A percentile compares a stretch with the other conserved stretches of the same genome.
These are phyloP conservation scores for Nephrotoma guestfalica DNA, from an alignment of 2,888 invertebrate genomes.

Conservation along the genomic window DNA sequence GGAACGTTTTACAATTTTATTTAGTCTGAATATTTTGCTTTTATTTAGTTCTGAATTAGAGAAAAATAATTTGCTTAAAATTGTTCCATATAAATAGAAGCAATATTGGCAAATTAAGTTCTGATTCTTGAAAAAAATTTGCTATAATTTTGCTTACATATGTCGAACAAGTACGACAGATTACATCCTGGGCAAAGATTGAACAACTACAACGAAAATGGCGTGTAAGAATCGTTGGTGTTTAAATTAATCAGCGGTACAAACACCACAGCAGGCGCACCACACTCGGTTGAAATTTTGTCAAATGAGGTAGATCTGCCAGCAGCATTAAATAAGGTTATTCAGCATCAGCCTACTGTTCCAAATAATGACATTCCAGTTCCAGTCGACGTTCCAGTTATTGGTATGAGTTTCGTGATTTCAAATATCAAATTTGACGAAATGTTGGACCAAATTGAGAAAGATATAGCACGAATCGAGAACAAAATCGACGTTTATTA, in stretches of 20 bases:
- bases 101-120: too few relatives aligned
- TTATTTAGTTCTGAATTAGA: too few relatives aligned
- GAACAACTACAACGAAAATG: neutral
- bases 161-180: too few relatives aligned
- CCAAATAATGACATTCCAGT: neutral
- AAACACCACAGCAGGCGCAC: neutral
- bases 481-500: neutral
- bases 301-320: neutral
- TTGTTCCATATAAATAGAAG: too few relatives aligned
- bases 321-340: neutral
- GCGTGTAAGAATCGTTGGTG: neutral
- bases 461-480: neutral
- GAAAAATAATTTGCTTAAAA: too few relatives aligned
- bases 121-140: too few relatives aligned
- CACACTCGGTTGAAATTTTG: neutral
- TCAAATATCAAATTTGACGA: too few relatives aligned
- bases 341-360: neutral
- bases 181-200: neutral
- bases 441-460: neutral
- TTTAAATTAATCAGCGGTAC: neutral
- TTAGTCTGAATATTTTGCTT: too few relatives aligned
- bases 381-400: neutral
- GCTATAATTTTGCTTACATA: too few relatives aligned
- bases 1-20: too few relatives aligned
- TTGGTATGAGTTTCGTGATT: neutral